Percentiles rank a stretch among this genome's conserved stretches.
These are phyloP conservation scores for Diaprepes abbreviatus DNA, from an alignment of 2,888 invertebrate genomes.

Conservation along the genomic window DNA sequence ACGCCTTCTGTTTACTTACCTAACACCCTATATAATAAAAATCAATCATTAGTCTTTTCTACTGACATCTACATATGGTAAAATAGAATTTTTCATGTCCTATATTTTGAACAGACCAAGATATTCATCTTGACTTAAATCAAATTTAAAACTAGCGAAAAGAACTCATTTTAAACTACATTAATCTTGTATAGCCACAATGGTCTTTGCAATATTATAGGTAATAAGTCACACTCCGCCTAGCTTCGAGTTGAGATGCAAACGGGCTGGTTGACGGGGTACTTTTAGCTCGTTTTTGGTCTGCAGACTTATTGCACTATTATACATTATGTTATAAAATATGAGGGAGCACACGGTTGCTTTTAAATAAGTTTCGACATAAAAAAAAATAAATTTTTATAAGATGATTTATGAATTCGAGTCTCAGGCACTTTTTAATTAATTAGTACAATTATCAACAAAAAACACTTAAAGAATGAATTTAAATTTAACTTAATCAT, in stretches of 20 bases:
- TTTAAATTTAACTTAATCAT: no score
- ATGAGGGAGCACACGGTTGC: conserved; percentile 12
- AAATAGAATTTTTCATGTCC: no score
- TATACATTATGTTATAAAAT: conserved; percentile 24
- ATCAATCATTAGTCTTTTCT: no score
- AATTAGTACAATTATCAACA: no score
- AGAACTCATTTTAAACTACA: conserved; percentile 65
- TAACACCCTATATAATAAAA: no score
- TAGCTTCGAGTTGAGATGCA: conserved; percentile 54
- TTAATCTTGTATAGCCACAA: conserved; percentile 66
- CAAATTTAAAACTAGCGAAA: conserved; percentile 51
- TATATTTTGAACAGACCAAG: not conserved
- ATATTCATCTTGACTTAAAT: not conserved
- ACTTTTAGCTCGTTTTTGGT: conserved; percentile 32
- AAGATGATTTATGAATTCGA: no score
- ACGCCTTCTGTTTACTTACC: no score
- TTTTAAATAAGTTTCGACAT: not conserved
- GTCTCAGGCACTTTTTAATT: no score
- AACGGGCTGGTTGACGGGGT: conserved; percentile 45
- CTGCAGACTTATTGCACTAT: conserved; percentile 28
- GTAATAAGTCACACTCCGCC: conserved; percentile 63
- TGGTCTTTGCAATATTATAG: conserved; percentile 65
- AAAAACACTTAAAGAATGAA: no score
- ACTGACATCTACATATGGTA: no score
- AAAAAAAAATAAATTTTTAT: not conserved